Evolutionary conservation across 2,888 invertebrate species (phyloP).

Genomic region (Callosobruchus maculatus): DNA sequence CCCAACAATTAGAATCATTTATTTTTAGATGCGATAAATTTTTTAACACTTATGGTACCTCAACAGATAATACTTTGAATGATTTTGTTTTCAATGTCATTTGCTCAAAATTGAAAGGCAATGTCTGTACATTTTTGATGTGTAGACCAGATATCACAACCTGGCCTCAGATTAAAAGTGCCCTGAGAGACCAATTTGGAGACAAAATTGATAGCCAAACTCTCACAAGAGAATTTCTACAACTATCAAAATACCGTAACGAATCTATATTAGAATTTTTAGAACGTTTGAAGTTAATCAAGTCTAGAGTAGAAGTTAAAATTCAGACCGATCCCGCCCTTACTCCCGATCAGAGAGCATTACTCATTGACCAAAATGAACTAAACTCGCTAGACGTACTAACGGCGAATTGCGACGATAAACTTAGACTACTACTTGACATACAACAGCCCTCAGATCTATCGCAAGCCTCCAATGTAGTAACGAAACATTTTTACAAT

Average conservation of each 20-base stretch:
- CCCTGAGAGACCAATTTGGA: constrained; percentile 31
- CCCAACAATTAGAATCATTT: too few relatives aligned
- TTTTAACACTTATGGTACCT: background rate
- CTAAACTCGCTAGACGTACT: background rate
- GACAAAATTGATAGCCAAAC: constrained; percentile 3
- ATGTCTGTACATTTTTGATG: constrained; percentile 5
- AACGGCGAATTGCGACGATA: too few relatives aligned
- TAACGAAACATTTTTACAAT: too few relatives aligned
- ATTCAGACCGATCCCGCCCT: background rate
- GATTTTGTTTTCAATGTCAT: constrained; percentile 9
- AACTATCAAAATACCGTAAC: background rate
- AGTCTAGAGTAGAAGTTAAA: too few relatives aligned
- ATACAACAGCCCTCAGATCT: too few relatives aligned
- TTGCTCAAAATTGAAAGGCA: constrained; percentile 3
- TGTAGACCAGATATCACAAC: constrained; percentile 9
- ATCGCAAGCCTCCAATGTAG: too few relatives aligned
- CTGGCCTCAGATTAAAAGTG: constrained; percentile 11
- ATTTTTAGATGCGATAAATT: background rate
- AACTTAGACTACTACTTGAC: too few relatives aligned
- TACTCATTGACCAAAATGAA: constrained; percentile 4
- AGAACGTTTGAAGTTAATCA: too few relatives aligned
- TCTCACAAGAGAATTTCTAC: background rate
- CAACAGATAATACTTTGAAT: constrained; percentile 3
- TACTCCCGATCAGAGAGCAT: background rate
- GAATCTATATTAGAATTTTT: too few relatives aligned